These are phyloP conservation scores for Magallana nippona DNA, from an alignment of 2,888 invertebrate genomes.

Conservation along the genomic window DNA sequence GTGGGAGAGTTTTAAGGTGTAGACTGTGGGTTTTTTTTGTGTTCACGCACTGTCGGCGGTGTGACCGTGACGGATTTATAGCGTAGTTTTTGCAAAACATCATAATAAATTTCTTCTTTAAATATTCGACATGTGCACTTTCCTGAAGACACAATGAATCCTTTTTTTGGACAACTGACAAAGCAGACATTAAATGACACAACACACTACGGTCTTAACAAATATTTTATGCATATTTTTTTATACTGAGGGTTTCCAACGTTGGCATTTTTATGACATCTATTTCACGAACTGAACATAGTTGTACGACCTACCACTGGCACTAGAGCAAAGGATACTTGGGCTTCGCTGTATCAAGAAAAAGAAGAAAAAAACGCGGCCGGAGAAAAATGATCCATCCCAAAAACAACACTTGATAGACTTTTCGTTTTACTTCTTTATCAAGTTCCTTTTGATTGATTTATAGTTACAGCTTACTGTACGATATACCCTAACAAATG, in stretches of 20 bases:
- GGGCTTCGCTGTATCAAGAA: no score
- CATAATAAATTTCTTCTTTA: neutral
- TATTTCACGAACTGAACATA: conserved; percentile 9
- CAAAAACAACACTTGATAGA: neutral
- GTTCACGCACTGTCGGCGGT: conserved; percentile 6
- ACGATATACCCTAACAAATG: conserved; percentile 21
- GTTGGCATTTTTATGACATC: conserved; percentile 22
- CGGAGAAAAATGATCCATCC: no score
- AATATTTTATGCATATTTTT: conserved; percentile 16
- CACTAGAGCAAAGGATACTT: neutral
- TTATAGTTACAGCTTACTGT: conserved; percentile 6
- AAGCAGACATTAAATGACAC: conserved; percentile 13
- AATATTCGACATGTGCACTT: conserved; percentile 23
- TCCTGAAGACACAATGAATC: neutral
- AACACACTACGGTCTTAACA: neutral
- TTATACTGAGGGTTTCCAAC: neutral
- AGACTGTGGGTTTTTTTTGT: conserved; percentile 10
- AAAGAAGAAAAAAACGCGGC: no score
- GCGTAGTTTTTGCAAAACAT: neutral
- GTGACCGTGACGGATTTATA: conserved; percentile 14
- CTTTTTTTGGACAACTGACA: conserved; percentile 7
- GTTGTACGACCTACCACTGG: neutral
- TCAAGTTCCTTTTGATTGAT: conserved; percentile 1
- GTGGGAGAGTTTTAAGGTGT: conserved; percentile 14
- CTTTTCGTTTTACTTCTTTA: neutral